phyloP scores from a whole-genome alignment of 2,888 invertebrate genomes.

The Harmothoe impar region DNA sequence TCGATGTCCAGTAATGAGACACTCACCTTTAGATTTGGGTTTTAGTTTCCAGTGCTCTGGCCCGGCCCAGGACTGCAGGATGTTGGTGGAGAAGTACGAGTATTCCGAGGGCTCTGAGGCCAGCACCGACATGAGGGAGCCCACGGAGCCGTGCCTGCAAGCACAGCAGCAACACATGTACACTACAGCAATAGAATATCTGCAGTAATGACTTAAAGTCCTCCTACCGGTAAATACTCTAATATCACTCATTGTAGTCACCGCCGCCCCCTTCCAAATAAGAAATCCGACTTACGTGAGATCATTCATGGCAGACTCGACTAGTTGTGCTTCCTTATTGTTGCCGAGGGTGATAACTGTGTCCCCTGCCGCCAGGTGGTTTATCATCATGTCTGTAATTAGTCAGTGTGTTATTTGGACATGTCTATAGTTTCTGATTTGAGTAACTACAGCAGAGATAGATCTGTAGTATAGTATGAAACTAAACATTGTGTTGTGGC shows the following conservation, averaged over 20 bases:
- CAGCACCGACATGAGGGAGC: conserved; percentile 81
- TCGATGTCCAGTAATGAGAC: no score
- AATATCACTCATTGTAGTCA: no score
- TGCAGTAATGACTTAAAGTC: neutral
- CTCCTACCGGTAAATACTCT: no score
- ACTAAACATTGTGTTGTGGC: no score
- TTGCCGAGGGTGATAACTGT: conserved; percentile 20
- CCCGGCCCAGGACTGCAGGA: conserved; percentile 89
- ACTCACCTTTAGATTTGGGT: conserved; percentile 67
- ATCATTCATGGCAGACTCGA: conserved; percentile 64
- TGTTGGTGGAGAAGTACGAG: conserved; percentile 87
- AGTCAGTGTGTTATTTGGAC: no score
- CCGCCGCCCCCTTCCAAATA: neutral
- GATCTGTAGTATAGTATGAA: no score
- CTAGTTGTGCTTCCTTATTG: conserved; percentile 66
- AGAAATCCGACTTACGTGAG: conserved; percentile 49
- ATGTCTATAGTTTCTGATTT: no score
- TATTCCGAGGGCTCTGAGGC: conserved; percentile 86
- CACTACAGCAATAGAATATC: neutral
- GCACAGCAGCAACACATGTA: neutral
- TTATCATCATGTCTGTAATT: conserved; percentile 12
- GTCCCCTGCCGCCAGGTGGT: neutral
- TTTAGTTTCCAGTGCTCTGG: conserved; percentile 91
- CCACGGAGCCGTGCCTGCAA: conserved; percentile 76
- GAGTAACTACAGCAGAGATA: no score